Conservation (phyloP, 2,888 invertebrate genomes). For the Subacronicta megacephala region DNA sequence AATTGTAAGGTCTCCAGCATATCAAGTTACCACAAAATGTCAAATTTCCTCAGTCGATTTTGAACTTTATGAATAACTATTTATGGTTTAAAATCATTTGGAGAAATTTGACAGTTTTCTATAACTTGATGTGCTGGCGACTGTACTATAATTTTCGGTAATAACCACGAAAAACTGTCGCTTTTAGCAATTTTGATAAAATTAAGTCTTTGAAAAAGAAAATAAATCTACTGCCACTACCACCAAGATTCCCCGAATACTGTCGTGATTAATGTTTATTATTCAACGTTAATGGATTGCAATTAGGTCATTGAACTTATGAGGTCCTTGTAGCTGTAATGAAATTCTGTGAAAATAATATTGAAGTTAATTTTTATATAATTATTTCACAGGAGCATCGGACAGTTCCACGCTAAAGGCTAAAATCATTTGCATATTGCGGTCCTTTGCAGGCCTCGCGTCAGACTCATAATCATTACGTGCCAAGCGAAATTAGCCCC, state of each 20-base stretch:
- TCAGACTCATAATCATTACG: constrained; percentile 85
- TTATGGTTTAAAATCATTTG: no score
- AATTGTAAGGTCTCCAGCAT: no score
- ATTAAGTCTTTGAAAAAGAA: no score
- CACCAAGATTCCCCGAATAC: not conserved
- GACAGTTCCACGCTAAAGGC: constrained; percentile 76
- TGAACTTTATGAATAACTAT: no score
- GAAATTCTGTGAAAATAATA: constrained; percentile 35
- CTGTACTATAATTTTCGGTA: no score
- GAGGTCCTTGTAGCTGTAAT: constrained; percentile 14
- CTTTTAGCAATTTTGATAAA: no score
- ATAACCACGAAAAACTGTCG: no score
- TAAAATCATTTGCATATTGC: constrained; percentile 87
- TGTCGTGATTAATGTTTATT: not conserved
- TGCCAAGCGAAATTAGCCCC: constrained; percentile 86
- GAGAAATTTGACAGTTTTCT: no score
- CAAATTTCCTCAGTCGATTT: no score
- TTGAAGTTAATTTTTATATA: constrained; percentile 41
- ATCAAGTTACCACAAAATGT: no score
- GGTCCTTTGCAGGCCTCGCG: constrained; percentile 72
- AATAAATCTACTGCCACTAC: no score
- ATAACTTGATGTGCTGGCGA: no score
- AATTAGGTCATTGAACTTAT: constrained; percentile 4
- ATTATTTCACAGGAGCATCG: constrained; percentile 51
- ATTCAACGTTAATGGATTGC: not conserved